Evolutionary conservation across 2,797 vertebrate species (phyloP).

Genomic region (Mormyrus hasselquistii): DNA sequence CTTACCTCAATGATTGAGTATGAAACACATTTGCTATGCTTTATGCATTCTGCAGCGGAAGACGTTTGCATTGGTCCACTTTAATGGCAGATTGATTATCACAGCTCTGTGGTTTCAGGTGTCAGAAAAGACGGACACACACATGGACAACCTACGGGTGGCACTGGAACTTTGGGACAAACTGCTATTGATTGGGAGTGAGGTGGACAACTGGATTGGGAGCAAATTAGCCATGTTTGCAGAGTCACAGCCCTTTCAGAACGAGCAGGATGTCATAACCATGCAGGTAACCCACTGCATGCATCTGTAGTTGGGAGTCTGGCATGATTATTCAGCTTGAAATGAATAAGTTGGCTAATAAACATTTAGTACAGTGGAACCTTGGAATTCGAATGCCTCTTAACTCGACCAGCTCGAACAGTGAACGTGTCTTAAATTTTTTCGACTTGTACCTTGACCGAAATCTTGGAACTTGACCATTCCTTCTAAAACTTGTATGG

Average conservation of each 20-base stretch:
- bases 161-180: conserved; percentile 87
- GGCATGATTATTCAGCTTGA: not conserved
- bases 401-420: not conserved
- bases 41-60: not conserved
- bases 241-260: conserved; percentile 60
- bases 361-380: not conserved
- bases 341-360: not conserved
- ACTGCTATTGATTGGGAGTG: conserved; percentile 68
- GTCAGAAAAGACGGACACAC: conserved; percentile 81
- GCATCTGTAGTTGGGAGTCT: not conserved
- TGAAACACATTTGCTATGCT: not conserved
- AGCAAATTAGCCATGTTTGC: conserved; percentile 60
- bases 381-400: not conserved
- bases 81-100: not conserved
- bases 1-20: not conserved
- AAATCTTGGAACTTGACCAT: too few relatives aligned
- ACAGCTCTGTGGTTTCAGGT: conserved; percentile 56
- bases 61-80: not conserved
- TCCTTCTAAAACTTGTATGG: too few relatives aligned
- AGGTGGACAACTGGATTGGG: conserved; percentile 69
- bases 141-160: conserved; percentile 75
- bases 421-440: not conserved
- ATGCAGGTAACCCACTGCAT: conserved; percentile 60
- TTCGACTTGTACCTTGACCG: too few relatives aligned
- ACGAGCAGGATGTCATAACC: conserved; percentile 60